These are phyloP conservation scores for Bursaphelenchus mucronatus DNA, from an alignment of 1,140 invertebrate species.

Conservation along the genomic window DNA sequence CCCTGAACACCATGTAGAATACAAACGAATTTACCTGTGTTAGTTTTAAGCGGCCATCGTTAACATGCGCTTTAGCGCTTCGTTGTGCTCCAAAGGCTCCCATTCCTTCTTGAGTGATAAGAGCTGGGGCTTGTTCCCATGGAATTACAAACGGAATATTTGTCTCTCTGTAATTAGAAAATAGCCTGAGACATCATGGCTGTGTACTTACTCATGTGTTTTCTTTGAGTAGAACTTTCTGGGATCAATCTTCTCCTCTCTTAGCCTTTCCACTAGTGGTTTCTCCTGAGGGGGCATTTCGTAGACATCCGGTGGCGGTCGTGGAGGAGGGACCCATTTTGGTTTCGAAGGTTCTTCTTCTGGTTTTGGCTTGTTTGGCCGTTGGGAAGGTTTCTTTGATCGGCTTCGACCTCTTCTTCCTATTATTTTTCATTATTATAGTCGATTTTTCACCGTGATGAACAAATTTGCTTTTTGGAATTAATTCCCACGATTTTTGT, in stretches of 20 bases:
- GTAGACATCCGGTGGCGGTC: constrained; percentile 33
- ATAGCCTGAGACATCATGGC: background rate
- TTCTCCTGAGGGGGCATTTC: constrained; percentile 38
- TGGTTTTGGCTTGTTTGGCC: constrained; percentile 13
- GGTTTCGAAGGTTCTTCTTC: constrained; percentile 17
- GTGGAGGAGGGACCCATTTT: constrained; percentile 9
- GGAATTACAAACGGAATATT: constrained; percentile 38
- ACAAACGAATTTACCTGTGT: constrained; percentile 27
- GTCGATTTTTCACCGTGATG: no score
- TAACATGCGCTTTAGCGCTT: constrained; percentile 34
- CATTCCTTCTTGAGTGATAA: constrained; percentile 42
- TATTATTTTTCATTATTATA: background rate
- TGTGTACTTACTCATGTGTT: constrained; percentile 14
- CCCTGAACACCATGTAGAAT: no score
- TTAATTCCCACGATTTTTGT: no score
- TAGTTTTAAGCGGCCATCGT: constrained; percentile 37
- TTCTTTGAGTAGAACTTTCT: constrained; percentile 36
- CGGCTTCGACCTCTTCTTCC: background rate
- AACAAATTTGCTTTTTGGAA: no score
- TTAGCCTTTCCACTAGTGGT: constrained; percentile 32
- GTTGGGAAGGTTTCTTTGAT: background rate
- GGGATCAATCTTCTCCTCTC: constrained; percentile 33
- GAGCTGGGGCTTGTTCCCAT: constrained; percentile 38
- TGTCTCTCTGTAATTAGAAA: constrained; percentile 16
- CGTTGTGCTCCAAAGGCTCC: constrained; percentile 39